These are phyloP conservation scores for Sparus aurata DNA, from an alignment of 2,797 vertebrate genomes.

Conservation along the genomic window DNA sequence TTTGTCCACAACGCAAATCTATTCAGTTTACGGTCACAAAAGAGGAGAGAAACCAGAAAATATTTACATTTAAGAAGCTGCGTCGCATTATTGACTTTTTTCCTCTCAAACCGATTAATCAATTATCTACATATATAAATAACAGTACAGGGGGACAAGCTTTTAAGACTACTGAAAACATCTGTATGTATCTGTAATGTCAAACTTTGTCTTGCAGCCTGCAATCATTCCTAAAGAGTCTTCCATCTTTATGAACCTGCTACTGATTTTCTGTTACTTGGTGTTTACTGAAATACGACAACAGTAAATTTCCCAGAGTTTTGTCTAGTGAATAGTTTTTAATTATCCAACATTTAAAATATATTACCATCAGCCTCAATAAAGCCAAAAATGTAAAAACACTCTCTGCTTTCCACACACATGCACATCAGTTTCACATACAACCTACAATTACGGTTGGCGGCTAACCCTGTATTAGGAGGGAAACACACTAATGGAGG, in stretches of 20 bases:
- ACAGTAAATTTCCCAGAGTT: neutral
- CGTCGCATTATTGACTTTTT: too few relatives aligned
- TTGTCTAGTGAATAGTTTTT: neutral
- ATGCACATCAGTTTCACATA: neutral
- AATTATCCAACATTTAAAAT: neutral
- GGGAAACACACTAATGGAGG: conserved; percentile 30
- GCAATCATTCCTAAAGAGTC: too few relatives aligned
- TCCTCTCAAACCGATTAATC: too few relatives aligned
- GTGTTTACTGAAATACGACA: neutral
- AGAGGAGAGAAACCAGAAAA: too few relatives aligned
- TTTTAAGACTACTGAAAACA: too few relatives aligned
- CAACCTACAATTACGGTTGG: conserved; percentile 1
- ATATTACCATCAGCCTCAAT: neutral
- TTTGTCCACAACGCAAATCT: too few relatives aligned
- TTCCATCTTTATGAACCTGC: neutral
- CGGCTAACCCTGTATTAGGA: conserved; percentile 25
- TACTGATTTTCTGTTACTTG: neutral
- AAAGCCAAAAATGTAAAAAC: neutral
- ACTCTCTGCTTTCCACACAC: neutral
- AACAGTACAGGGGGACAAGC: neutral
- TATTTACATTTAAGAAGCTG: too few relatives aligned
- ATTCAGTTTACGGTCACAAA: too few relatives aligned
- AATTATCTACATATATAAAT: too few relatives aligned
- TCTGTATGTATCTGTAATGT: too few relatives aligned
- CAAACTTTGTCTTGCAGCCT: too few relatives aligned